Conservation (phyloP, 2,797 vertebrate genomes). For the Danio tinwini region DNA sequence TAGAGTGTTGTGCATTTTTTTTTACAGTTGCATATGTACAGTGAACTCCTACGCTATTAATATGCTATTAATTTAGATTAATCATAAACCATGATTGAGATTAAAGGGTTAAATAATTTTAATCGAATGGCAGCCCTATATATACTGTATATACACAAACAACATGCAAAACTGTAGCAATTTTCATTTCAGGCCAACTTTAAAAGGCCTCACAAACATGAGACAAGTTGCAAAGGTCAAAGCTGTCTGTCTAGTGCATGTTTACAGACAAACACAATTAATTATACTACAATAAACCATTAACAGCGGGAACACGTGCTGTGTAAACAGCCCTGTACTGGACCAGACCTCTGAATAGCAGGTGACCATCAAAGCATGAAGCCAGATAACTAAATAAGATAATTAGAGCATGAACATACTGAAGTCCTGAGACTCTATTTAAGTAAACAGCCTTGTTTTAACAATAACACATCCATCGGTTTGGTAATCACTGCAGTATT, state of each 20-base stretch:
- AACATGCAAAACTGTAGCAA: no score
- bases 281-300: neutral
- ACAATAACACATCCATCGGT: neutral
- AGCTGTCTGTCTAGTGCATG: neutral
- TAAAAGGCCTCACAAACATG: no score
- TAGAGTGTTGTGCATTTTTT: no score
- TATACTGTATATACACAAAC: no score
- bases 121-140: no score
- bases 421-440: slow-evolving; percentile 18
- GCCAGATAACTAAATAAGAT: slow-evolving; percentile 49
- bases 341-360: slow-evolving; percentile 42
- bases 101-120: no score
- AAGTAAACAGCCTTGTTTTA: slow-evolving; percentile 38
- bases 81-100: no score
- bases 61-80: no score
- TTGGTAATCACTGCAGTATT: neutral
- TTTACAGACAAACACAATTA: neutral
- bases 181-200: no score
- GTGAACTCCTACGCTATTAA: no score
- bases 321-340: neutral
- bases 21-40: no score
- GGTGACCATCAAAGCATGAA: slow-evolving; percentile 56
- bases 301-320: slow-evolving; percentile 1
- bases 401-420: slow-evolving; percentile 54
- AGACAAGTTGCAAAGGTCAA: neutral